These are phyloP conservation scores for Collichthys lucidus DNA, from an alignment of 2,113 vertebrate species.

Conservation along the genomic window DNA sequence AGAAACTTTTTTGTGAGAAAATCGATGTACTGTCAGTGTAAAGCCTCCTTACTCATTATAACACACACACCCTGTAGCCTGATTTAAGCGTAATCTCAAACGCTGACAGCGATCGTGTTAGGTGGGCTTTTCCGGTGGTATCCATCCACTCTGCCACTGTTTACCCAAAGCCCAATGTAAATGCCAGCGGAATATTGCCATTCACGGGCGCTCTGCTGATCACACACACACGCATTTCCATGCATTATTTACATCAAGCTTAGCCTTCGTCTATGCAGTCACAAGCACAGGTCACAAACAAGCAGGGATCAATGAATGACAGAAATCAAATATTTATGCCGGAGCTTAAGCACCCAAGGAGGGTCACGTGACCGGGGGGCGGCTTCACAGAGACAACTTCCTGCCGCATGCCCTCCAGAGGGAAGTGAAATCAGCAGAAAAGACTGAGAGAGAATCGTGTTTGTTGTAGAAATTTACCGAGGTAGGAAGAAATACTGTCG, in stretches of 20 bases:
- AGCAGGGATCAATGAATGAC: conserved; percentile 76
- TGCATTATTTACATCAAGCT: conserved; percentile 81
- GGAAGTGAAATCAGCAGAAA: conserved; percentile 41
- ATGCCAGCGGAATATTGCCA: conserved; percentile 80
- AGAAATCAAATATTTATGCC: conserved; percentile 80
- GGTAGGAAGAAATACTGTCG: conserved; percentile 30
- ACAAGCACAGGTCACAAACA: conserved; percentile 69
- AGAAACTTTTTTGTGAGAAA: background rate
- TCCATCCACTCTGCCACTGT: conserved; percentile 68
- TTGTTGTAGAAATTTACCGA: conserved; percentile 57
- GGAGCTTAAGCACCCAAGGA: conserved; percentile 51
- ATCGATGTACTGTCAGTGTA: background rate
- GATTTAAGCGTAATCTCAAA: conserved; percentile 69
- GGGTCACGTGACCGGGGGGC: conserved; percentile 59
- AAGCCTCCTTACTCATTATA: conserved; percentile 11
- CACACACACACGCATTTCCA: conserved; percentile 72
- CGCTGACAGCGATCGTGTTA: conserved; percentile 62
- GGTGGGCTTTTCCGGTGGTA: conserved; percentile 38
- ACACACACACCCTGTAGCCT: conserved; percentile 20
- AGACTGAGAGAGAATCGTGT: conserved; percentile 9
- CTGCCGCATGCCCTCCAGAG: conserved; percentile 38
- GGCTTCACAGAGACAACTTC: conserved; percentile 49
- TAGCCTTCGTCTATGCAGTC: conserved; percentile 60
- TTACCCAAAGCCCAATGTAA: conserved; percentile 78
- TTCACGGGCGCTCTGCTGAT: conserved; percentile 65